A percentile compares a stretch with the other conserved stretches of the same genome.
phyloP scores from a whole-genome alignment of 2,888 invertebrate genomes.

The Drosophila conformis region DNA sequence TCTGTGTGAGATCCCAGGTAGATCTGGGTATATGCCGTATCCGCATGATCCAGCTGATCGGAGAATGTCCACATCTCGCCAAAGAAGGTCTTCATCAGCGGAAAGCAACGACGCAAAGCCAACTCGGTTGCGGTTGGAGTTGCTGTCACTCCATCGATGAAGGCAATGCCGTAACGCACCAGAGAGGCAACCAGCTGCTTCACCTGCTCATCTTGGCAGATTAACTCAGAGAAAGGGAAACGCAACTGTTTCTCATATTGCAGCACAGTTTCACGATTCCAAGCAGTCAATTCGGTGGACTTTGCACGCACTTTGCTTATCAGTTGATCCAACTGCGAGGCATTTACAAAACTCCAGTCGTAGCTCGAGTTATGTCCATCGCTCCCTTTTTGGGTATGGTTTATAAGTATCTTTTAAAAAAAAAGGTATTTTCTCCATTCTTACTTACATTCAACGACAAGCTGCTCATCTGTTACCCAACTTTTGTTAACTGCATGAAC shows the following conservation, averaged over 20 bases:
- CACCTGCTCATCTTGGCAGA: slow-evolving; percentile 81
- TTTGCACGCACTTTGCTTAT: slow-evolving; percentile 49
- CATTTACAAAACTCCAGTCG: slow-evolving; percentile 47
- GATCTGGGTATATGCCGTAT: slow-evolving; percentile 90
- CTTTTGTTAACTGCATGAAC: slow-evolving; percentile 82
- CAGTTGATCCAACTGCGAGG: slow-evolving; percentile 69
- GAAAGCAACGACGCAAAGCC: slow-evolving; percentile 86
- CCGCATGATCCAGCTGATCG: slow-evolving; percentile 87
- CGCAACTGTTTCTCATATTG: slow-evolving; percentile 83
- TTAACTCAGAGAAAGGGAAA: slow-evolving; percentile 85
- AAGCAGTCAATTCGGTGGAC: slow-evolving; percentile 84
- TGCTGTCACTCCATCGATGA: slow-evolving; percentile 83
- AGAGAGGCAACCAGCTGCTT: slow-evolving; percentile 85
- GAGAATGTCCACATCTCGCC: slow-evolving; percentile 91
- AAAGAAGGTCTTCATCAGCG: slow-evolving; percentile 89
- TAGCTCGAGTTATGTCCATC: slow-evolving; percentile 63
- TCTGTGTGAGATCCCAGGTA: slow-evolving; percentile 91
- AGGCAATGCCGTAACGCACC: slow-evolving; percentile 83
- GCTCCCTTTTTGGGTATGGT: slow-evolving; percentile 34
- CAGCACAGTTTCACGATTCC: slow-evolving; percentile 85
- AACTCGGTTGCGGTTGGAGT: slow-evolving; percentile 85
- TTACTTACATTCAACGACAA: slow-evolving; percentile 86
- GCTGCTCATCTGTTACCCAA: slow-evolving; percentile 73
- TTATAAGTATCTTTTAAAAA: neutral
- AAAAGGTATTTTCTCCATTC: neutral